Conservation (phyloP, 2,797 vertebrate genomes). For the Leptodactylus fallax region DNA sequence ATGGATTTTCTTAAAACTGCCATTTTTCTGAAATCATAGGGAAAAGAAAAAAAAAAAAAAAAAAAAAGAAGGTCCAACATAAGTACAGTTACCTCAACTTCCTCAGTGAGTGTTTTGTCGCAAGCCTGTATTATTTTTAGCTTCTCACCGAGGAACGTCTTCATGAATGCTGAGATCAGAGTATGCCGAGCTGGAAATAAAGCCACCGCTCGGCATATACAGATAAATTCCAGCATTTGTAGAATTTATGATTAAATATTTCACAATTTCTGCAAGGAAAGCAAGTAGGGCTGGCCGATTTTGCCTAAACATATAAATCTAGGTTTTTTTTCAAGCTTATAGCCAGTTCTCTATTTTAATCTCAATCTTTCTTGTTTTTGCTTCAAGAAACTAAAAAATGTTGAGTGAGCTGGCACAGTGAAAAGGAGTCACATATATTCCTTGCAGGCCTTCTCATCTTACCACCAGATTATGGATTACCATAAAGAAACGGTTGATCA, state of each 20-base stretch:
- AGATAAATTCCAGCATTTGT: background rate
- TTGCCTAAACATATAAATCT: too few species aligned
- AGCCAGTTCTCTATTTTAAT: too few species aligned
- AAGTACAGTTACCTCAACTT: constrained; percentile 33
- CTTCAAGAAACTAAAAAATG: too few species aligned
- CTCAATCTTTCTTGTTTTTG: too few species aligned
- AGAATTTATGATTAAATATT: background rate
- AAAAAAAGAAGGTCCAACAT: constrained; percentile 11
- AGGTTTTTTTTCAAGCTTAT: too few species aligned
- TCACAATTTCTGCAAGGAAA: background rate
- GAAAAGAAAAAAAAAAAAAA: background rate
- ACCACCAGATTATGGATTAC: too few species aligned
- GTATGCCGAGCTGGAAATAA: background rate
- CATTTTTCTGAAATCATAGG: constrained; percentile 36
- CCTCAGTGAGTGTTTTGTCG: constrained; percentile 22
- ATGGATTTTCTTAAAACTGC: constrained; percentile 51
- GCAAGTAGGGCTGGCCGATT: background rate
- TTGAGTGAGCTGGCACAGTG: too few species aligned
- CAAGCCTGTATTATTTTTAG: constrained; percentile 32
- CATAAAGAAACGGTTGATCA: too few species aligned
- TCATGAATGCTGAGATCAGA: background rate
- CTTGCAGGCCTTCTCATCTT: too few species aligned
- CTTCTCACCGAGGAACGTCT: background rate
- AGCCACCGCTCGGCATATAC: background rate
- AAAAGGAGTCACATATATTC: too few species aligned